phyloP scores from a whole-genome alignment of 2,888 invertebrate genomes.

The Nemotelus nigrinus region DNA sequence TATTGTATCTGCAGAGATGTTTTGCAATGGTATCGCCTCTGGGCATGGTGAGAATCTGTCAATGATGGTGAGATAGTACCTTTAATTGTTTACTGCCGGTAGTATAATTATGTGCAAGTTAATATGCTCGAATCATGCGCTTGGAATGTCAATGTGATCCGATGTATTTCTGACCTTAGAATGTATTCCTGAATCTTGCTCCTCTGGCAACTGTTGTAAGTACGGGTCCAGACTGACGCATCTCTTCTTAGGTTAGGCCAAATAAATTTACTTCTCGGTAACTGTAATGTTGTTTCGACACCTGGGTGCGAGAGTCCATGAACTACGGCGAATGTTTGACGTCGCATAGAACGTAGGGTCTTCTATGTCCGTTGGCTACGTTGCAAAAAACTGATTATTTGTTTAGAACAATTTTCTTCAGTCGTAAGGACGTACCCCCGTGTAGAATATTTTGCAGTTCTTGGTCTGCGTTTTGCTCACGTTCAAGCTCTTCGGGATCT shows the following conservation, averaged over 20 bases:
- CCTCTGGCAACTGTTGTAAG: background rate
- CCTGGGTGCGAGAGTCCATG: background rate
- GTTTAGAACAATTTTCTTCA: background rate
- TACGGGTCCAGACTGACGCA: background rate
- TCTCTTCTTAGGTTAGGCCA: background rate
- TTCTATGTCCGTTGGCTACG: background rate
- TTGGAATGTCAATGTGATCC: background rate
- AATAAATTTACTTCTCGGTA: background rate
- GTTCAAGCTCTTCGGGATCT: background rate
- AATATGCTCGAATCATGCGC: background rate
- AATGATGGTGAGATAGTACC: slow-evolving; percentile 32
- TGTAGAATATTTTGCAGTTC: background rate
- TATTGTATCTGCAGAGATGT: slow-evolving; percentile 45
- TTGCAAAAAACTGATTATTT: background rate
- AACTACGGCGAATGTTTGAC: background rate
- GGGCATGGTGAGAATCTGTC: slow-evolving; percentile 30
- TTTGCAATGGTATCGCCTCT: slow-evolving; percentile 39
- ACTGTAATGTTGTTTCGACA: background rate
- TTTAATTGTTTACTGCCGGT: slow-evolving; percentile 15
- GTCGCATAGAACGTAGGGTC: slow-evolving; percentile 1
- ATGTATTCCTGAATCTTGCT: background rate
- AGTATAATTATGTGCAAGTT: background rate
- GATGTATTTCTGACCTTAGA: background rate
- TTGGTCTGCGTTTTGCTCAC: background rate
- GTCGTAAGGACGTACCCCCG: background rate